Percentiles rank a stretch among this genome's conserved stretches.
phyloP scores from a whole-genome alignment of 2,888 invertebrate species.

The Eurytoma adleriae region DNA sequence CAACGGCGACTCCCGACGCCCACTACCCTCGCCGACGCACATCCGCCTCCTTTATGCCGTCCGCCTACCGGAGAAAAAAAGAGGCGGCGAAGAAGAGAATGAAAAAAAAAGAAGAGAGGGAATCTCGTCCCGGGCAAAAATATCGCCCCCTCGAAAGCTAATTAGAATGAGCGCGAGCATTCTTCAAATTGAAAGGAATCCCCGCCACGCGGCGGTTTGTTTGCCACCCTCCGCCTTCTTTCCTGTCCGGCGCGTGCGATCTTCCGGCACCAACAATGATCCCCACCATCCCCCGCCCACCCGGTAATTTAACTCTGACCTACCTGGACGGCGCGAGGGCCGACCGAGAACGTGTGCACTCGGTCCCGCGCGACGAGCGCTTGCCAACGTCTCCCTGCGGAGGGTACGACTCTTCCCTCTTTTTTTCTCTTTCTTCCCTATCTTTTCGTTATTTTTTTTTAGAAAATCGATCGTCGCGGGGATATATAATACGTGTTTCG shows the following conservation, averaged over 20 bases:
- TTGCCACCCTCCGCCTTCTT: constrained; percentile 4
- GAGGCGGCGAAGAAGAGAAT: background rate
- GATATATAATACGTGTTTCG: no score
- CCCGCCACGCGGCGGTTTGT: constrained; percentile 4
- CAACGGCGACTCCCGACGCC: background rate
- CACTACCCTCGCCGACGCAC: background rate
- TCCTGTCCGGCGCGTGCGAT: background rate
- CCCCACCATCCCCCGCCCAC: constrained; percentile 17
- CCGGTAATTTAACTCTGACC: constrained; percentile 38
- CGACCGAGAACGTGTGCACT: constrained; percentile 3
- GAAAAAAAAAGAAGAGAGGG: background rate
- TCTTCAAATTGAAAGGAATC: constrained; percentile 40
- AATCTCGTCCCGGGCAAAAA: background rate
- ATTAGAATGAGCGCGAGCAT: constrained; percentile 32
- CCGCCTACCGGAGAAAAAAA: no score
- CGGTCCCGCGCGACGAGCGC: no score
- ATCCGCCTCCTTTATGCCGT: no score
- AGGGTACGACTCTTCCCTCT: background rate
- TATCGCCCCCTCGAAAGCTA: constrained; percentile 40
- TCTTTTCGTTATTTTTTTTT: no score
- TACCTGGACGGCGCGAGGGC: constrained; percentile 35
- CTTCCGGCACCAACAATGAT: constrained; percentile 32
- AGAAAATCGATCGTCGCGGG: no score
- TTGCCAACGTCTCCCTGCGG: no score
- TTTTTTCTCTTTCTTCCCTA: background rate